A percentile compares a stretch with the other conserved stretches of the same genome.
phyloP scores from a whole-genome alignment of 2,113 vertebrate genomes.

The Hirundichthys speculiger region DNA sequence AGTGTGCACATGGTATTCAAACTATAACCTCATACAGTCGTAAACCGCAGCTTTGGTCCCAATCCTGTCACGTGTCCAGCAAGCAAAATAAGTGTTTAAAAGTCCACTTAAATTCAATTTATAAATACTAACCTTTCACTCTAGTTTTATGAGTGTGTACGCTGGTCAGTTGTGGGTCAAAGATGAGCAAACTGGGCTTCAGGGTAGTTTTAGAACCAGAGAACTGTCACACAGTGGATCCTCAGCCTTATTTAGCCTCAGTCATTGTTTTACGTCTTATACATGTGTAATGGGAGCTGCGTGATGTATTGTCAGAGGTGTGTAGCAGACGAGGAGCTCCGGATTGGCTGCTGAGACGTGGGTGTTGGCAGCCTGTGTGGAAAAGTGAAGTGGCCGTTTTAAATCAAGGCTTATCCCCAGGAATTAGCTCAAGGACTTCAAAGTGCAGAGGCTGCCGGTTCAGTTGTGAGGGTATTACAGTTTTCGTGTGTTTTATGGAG shows the following conservation, averaged over 20 bases:
- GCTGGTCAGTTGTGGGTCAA: no score
- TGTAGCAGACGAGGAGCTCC: not conserved
- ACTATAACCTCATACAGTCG: no score
- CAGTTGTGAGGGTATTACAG: constrained; percentile 1
- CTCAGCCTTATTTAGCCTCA: not conserved
- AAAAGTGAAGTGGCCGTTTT: constrained; percentile 21
- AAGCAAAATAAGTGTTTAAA: no score
- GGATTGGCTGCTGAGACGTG: constrained; percentile 49
- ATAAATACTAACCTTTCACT: no score
- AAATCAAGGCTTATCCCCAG: not conserved
- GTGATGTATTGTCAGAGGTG: constrained; percentile 1
- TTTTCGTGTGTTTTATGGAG: constrained; percentile 17
- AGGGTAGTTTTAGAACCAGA: no score
- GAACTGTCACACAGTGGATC: no score
- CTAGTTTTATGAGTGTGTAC: no score
- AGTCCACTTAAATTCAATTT: no score
- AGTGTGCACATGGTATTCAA: no score
- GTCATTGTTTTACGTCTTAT: not conserved
- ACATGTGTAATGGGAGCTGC: constrained; percentile 15
- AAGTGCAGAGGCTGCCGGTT: constrained; percentile 5
- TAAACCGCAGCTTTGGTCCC: no score
- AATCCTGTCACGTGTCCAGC: no score
- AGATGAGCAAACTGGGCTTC: no score
- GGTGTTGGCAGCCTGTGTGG: constrained; percentile 41
- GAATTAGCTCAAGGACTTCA: constrained; percentile 15